phyloP scores from a whole-genome alignment of 2,113 vertebrate genomes.

The Dromas ardeola region DNA sequence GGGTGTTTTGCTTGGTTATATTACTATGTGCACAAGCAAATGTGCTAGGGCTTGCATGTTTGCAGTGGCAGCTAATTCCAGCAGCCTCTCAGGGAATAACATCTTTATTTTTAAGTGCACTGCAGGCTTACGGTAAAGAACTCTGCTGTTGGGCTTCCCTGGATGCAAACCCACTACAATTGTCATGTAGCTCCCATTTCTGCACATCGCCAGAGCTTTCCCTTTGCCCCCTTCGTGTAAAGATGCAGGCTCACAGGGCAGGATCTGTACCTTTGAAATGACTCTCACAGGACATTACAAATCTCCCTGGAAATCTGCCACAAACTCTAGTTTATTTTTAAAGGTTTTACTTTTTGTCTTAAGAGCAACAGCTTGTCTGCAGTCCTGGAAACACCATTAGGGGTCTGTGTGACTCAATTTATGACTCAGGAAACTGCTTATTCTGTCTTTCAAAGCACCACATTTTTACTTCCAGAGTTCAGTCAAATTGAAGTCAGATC shows the following conservation, averaged over 20 bases:
- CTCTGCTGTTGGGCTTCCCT: neutral
- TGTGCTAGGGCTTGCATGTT: fast-evolving
- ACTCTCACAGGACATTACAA: slow-evolving; percentile 53
- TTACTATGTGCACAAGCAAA: neutral
- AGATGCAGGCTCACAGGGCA: neutral
- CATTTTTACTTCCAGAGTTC: slow-evolving; percentile 32
- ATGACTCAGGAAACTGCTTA: slow-evolving; percentile 68
- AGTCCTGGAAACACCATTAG: slow-evolving; percentile 68
- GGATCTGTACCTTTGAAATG: slow-evolving; percentile 9
- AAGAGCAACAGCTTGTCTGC: slow-evolving; percentile 37
- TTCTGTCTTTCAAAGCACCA: slow-evolving; percentile 49
- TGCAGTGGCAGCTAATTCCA: neutral
- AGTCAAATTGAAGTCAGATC: slow-evolving; percentile 51
- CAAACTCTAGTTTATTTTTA: slow-evolving; percentile 17
- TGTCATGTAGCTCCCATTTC: neutral
- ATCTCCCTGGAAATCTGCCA: slow-evolving; percentile 46
- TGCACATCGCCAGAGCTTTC: neutral
- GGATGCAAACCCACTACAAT: neutral
- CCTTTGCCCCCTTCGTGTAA: neutral
- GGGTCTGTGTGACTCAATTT: slow-evolving; percentile 72
- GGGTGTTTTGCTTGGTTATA: neutral
- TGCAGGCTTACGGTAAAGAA: neutral
- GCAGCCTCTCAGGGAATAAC: neutral
- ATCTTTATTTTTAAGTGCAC: neutral
- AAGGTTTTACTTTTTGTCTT: slow-evolving; percentile 40